Evolutionary conservation across 2,797 vertebrate genomes (phyloP).

Genomic region (Furcifer pardalis): DNA sequence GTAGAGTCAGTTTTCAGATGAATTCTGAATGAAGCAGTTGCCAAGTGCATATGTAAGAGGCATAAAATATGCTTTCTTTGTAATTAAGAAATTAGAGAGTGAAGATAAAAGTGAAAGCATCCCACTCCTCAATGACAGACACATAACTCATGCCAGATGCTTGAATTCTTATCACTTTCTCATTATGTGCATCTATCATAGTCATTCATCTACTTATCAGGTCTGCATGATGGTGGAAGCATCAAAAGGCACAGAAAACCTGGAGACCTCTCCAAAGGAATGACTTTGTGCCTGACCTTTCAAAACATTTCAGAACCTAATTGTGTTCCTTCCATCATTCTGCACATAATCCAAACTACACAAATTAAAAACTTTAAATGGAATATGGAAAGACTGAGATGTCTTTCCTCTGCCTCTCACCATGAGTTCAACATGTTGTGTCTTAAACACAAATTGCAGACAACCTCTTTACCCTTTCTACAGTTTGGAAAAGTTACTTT

Average conservation of each 20-base stretch:
- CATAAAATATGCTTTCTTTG: slow-evolving; percentile 65
- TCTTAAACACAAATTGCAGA: background rate
- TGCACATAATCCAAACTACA: slow-evolving; percentile 52
- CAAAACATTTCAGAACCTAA: slow-evolving; percentile 51
- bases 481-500: no score
- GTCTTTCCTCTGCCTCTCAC: slow-evolving; percentile 11
- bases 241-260: slow-evolving; percentile 66
- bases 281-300: slow-evolving; percentile 53
- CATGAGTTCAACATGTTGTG: background rate
- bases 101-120: slow-evolving; percentile 71
- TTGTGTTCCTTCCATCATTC: background rate
- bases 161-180: slow-evolving; percentile 74
- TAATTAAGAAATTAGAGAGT: slow-evolving; percentile 76
- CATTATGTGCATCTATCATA: slow-evolving; percentile 70
- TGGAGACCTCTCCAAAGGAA: slow-evolving; percentile 46
- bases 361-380: slow-evolving; percentile 57
- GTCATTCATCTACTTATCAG: slow-evolving; percentile 71
- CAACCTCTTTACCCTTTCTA: background rate
- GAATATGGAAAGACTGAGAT: background rate
- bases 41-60: slow-evolving; percentile 44
- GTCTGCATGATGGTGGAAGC: slow-evolving; percentile 54
- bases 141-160: slow-evolving; percentile 70
- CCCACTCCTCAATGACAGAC: slow-evolving; percentile 60
- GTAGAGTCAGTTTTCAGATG: slow-evolving; percentile 40
- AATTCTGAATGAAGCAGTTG: slow-evolving; percentile 41